Evolutionary conservation across 2,888 invertebrate species (phyloP).

Genomic region (Dolichopus griseipennis): DNA sequence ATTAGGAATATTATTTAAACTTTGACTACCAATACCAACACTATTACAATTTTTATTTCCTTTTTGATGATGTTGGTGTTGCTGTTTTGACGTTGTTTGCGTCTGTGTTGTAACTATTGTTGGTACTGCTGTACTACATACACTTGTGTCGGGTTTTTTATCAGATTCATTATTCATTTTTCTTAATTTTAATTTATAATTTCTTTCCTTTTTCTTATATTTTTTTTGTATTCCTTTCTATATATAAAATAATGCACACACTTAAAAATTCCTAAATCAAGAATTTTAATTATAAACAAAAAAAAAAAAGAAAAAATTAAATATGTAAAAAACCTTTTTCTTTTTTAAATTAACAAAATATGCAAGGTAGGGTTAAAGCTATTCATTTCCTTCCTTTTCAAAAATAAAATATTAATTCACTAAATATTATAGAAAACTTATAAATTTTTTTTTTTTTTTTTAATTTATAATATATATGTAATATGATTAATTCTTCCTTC

Average conservation of each 20-base stretch:
- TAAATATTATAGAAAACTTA: background rate
- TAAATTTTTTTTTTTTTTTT: background rate
- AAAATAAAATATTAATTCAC: background rate
- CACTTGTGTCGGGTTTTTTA: conserved; percentile 39
- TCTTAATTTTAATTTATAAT: conserved; percentile 21
- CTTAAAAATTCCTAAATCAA: conserved; percentile 3
- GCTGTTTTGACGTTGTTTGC: conserved; percentile 29
- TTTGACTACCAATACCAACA: conserved; percentile 18
- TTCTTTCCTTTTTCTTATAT: conserved; percentile 19
- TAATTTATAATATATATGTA: too few species aligned
- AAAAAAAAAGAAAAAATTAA: background rate
- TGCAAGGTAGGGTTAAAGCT: conserved; percentile 2
- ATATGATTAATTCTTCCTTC: background rate
- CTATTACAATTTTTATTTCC: conserved; percentile 19
- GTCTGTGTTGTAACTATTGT: conserved; percentile 34
- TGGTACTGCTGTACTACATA: conserved; percentile 27
- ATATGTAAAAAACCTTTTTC: background rate
- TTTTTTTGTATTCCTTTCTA: background rate
- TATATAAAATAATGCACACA: conserved; percentile 6
- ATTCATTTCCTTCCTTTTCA: background rate
- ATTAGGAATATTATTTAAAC: conserved; percentile 20
- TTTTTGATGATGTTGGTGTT: conserved; percentile 26
- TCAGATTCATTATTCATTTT: conserved; percentile 39
- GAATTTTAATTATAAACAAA: conserved; percentile 6
- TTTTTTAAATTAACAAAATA: background rate